Percentiles rank a stretch among this genome's conserved stretches.
Evolutionary conservation across 2,797 vertebrate genomes (phyloP).

Genomic region (Mustela erminea): DNA sequence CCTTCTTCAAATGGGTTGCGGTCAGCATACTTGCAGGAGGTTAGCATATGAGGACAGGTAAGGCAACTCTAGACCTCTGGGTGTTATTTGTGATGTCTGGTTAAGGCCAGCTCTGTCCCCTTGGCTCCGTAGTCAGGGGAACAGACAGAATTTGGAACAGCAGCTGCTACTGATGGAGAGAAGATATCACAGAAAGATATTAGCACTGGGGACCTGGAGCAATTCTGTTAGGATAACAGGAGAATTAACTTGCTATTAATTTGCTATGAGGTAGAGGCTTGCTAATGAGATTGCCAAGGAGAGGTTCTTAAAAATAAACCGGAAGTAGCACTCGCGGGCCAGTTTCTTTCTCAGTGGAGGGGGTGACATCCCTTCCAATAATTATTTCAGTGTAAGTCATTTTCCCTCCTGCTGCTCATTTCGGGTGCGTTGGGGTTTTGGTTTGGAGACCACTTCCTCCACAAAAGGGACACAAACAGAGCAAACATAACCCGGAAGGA

Average conservation of each 20-base stretch:
- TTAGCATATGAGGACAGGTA: neutral
- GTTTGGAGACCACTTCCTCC: neutral
- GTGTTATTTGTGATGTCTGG: neutral
- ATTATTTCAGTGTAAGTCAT: neutral
- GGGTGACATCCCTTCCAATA: neutral
- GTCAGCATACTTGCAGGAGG: neutral
- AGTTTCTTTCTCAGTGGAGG: neutral
- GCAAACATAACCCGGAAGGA: neutral
- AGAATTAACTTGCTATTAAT: neutral
- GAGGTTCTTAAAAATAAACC: neutral
- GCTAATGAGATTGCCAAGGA: neutral
- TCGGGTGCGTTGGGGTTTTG: neutral
- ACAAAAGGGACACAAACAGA: neutral
- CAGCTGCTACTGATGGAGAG: neutral
- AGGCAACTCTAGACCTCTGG: neutral
- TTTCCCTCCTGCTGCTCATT: neutral
- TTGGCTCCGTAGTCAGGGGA: neutral
- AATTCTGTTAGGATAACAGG: neutral
- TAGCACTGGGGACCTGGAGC: neutral
- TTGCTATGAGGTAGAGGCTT: neutral
- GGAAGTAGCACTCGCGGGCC: neutral
- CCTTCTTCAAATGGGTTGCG: neutral
- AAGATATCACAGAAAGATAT: neutral
- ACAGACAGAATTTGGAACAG: neutral
- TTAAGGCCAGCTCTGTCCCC: neutral